A percentile compares a stretch with the other conserved stretches of the same genome.
Conservation (phyloP, 2,888 invertebrate species). For the Eilema sororculum region DNA sequence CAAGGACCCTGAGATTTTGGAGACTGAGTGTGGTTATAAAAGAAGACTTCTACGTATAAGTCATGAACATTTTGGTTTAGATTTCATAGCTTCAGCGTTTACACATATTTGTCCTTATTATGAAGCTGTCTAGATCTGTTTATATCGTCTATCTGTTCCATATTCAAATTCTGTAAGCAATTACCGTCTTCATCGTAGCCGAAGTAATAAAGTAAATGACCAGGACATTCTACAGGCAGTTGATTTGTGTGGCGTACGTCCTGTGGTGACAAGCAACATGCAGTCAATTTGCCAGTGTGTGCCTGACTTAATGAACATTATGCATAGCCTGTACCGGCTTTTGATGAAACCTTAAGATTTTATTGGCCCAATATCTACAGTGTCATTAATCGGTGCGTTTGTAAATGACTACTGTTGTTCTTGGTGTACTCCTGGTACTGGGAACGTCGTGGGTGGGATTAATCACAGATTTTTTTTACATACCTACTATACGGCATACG, state of each 20-base stretch:
- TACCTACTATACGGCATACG: too few relatives aligned
- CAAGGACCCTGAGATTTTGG: too few relatives aligned
- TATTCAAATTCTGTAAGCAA: conserved; percentile 22
- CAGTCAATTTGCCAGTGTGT: conserved; percentile 18
- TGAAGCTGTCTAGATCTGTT: not conserved
- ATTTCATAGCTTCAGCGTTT: too few relatives aligned
- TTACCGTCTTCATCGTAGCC: conserved; percentile 11
- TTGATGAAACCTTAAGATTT: not conserved
- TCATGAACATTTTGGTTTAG: too few relatives aligned
- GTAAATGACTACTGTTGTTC: too few relatives aligned
- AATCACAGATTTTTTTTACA: too few relatives aligned
- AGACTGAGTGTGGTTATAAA: too few relatives aligned
- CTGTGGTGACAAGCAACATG: conserved; percentile 5
- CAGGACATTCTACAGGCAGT: conserved; percentile 18
- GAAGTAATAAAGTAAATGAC: conserved; percentile 20
- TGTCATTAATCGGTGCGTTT: too few relatives aligned
- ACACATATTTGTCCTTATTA: too few relatives aligned
- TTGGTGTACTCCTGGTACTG: too few relatives aligned
- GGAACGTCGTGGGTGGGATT: too few relatives aligned
- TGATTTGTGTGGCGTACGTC: conserved; percentile 21
- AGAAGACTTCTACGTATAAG: too few relatives aligned
- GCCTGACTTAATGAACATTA: conserved; percentile 20
- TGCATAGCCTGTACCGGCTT: not conserved
- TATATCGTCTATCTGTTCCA: conserved; percentile 3
- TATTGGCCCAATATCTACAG: not conserved